Percentiles rank a stretch among this genome's conserved stretches.
phyloP scores from a whole-genome alignment of 2,888 invertebrate genomes.

The Bimastos eiseni region DNA sequence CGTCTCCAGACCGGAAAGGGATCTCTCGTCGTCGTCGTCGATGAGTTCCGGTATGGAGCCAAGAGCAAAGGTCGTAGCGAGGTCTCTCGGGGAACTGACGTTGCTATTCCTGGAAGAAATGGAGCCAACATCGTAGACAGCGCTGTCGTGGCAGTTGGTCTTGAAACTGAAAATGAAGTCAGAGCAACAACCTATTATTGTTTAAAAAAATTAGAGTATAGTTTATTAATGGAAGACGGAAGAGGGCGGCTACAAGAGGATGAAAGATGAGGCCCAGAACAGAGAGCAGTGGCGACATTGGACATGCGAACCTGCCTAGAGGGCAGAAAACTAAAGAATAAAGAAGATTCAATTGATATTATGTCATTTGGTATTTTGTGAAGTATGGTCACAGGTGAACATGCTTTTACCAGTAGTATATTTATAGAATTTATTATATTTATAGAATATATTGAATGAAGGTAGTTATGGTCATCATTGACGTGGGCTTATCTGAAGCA shows the following conservation, averaged over 20 bases:
- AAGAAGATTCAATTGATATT: not conserved
- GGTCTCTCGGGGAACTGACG: slow-evolving; percentile 13
- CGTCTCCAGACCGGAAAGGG: not conserved
- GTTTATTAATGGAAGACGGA: no score
- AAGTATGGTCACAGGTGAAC: no score
- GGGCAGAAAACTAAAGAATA: not conserved
- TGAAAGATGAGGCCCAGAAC: no score
- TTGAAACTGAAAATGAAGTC: not conserved
- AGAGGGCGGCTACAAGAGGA: no score
- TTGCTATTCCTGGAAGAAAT: not conserved
- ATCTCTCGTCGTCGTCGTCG: not conserved
- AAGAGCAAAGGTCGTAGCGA: not conserved
- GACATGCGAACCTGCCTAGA: no score
- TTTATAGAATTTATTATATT: no score
- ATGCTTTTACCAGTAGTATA: no score
- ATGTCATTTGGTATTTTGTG: not conserved
- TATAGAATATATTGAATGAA: no score
- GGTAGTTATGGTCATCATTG: no score
- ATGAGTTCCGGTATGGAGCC: not conserved
- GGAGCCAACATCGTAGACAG: not conserved
- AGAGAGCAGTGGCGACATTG: no score
- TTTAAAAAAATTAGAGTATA: no score
- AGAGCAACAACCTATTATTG: not conserved
- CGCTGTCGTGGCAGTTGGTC: not conserved
- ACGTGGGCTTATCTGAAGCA: no score